A percentile compares a stretch with the other conserved stretches of the same genome.
These are phyloP conservation scores for Pseudotriccus pelzelni DNA, from an alignment of 2,797 vertebrate genomes.

Conservation along the genomic window DNA sequence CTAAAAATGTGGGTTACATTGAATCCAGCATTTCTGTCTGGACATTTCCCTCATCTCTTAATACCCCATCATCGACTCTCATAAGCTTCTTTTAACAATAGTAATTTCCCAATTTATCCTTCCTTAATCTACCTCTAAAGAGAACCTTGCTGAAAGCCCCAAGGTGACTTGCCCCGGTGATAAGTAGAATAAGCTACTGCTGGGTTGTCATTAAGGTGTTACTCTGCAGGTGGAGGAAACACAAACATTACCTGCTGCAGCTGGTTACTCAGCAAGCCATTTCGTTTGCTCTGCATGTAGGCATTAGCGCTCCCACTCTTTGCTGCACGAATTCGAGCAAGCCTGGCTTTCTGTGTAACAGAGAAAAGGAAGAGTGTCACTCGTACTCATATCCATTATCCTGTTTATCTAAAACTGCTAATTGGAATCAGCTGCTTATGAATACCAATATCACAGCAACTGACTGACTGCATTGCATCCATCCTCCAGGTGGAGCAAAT, in stretches of 20 bases:
- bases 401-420: slow-evolving; percentile 30
- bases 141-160: neutral
- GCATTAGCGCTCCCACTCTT: slow-evolving; percentile 96
- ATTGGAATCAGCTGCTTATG: slow-evolving; percentile 2
- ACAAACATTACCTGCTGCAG: slow-evolving; percentile 79
- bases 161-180: neutral
- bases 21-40: neutral
- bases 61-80: rapidly evolving
- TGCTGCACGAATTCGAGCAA: slow-evolving; percentile 91
- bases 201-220: slow-evolving; percentile 9
- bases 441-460: neutral
- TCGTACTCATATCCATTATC: neutral
- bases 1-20: neutral
- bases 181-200: neutral
- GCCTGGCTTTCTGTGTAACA: slow-evolving; percentile 92
- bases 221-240: neutral
- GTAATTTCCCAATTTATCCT: neutral
- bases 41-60: neutral
- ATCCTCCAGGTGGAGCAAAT: slow-evolving; percentile 9
- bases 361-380: neutral
- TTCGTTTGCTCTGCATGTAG: slow-evolving; percentile 98
- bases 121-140: neutral
- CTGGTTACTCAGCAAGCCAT: slow-evolving; percentile 89
- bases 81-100: neutral
- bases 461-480: neutral